Evolutionary conservation across 2,888 invertebrate genomes (phyloP), one percentile per base, ranked within the genome.

Genomic region (Anthrax anthrax): DNA sequence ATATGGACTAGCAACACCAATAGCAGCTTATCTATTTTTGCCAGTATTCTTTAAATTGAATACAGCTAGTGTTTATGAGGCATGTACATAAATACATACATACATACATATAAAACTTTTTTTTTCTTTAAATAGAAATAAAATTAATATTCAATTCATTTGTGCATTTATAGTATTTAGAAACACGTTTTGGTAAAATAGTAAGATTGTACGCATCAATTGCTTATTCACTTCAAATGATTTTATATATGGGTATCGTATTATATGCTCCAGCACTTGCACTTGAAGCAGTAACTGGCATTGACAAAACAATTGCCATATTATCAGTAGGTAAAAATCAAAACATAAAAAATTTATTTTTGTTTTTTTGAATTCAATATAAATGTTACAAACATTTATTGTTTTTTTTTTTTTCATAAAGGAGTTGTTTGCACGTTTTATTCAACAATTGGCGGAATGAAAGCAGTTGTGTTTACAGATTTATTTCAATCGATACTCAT

Each of bases 241-340:
- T 91, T 55, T 70, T 90, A 18, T 89, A 89, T 57, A 88, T 87
- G 73, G 87, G 92, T 1, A 85, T 96, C 55, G 95, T 92, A 17
- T 69, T 96, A 10, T 96, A 89, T 64, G 94, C 95, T 0, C 95
- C 96, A 2, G 85, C 95, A 1, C 72, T 96, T 53, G 92, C 94
- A 0, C 65, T 96, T 18, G 85, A 86, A 64, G 79, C 92, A 2
- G 81, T 89, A 29, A 88, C 88, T 2, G 86, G 86, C n/a, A 68
- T 88, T 9, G 76, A 78, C 50, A 77, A 80, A 67, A 63, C 77
- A 27, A 71, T 77, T 52, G 86, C 88, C 2, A 84, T 90, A 53
- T 62, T 88, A 47, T 73, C 77, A 1, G 80, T 85, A 46, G 86
- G 72, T 69, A 58, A 14, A 29, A 18, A 18, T 34, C 9, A 34